These are phyloP conservation scores for Nebria brevicollis DNA, from an alignment of 2,888 invertebrate genomes.

Conservation along the genomic window DNA sequence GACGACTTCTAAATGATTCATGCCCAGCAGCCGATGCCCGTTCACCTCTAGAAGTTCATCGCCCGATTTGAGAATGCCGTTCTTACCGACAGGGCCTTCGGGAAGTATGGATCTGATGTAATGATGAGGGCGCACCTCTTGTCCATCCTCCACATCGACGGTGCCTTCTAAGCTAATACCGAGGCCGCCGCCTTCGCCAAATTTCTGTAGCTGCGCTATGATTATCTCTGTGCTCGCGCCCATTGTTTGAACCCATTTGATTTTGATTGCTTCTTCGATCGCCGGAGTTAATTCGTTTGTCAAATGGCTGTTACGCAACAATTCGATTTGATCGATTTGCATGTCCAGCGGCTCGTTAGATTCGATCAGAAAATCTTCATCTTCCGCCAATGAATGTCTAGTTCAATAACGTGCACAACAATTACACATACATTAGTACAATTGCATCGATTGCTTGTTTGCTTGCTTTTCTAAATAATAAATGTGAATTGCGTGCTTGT, in stretches of 20 bases:
- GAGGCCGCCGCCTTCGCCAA: constrained; percentile 90
- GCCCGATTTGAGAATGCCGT: constrained; percentile 87
- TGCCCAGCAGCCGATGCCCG: constrained; percentile 85
- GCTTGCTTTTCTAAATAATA: too few relatives aligned
- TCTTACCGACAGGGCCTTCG: constrained; percentile 97
- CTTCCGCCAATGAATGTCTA: constrained; percentile 61
- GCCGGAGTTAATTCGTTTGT: constrained; percentile 68
- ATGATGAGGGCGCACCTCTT: constrained; percentile 97
- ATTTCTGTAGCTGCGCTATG: constrained; percentile 85
- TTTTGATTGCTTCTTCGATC: constrained; percentile 80
- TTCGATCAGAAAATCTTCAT: constrained; percentile 57
- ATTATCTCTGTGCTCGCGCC: constrained; percentile 80
- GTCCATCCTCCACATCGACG: constrained; percentile 96
- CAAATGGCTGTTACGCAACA: constrained; percentile 53
- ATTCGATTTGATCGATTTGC: constrained; percentile 57
- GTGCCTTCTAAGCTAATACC: constrained; percentile 98
- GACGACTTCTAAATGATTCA: constrained; percentile 95
- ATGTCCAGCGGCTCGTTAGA: constrained; percentile 56
- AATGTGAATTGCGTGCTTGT: too few relatives aligned
- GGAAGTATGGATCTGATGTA: constrained; percentile 96
- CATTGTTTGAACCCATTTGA: constrained; percentile 86
- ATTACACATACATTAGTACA: too few relatives aligned
- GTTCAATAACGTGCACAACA: not conserved
- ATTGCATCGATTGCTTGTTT: too few relatives aligned
- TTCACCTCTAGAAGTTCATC: constrained; percentile 97